Evolutionary conservation across 2,888 invertebrate genomes (phyloP), one percentile per base, ranked within the genome.

Genomic region (Antitype chi): DNA sequence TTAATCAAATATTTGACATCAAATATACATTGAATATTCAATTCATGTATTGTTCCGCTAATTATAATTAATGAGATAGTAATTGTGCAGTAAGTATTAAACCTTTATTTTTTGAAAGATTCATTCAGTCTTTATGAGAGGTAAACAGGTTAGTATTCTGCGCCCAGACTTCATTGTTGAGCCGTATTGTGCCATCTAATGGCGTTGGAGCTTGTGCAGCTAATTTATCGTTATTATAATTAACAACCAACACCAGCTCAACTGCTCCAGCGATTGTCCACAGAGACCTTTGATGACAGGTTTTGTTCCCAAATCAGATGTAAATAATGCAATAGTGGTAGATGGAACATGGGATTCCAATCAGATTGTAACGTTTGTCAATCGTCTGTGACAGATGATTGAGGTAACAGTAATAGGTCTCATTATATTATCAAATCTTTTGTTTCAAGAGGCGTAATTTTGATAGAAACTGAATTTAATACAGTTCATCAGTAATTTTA

Each of bases 201-300:
- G 57, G 80, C 49, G 49, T 69, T 70, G 11, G 55, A 71, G 55
- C 80, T 67, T 78, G 81, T 82, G 81, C 66, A 62, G 69, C 52
- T 85, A 88, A 85, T 87, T 86, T 74, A 85, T 88, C 82, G 78
- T 82, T 79, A 81, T 83, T 75, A 83, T 82, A 83, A 88, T 85
- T 83, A 80, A 80, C n/a, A n/a, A 75, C 74, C 52, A 78, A 70
- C 69, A 71, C 68, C 74, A 76, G 59, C 62, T 70, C 64, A 70
- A 70, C 72, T 47, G 80, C 60, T 74, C 70, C 49, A 80, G 63
- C 59, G 55, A 86, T 86, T 77, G 80, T 87, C 77, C 64, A 49
- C 69, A 52, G 70, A 73, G 63, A 69, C 28, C 73, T 55, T 72
- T 72, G 78, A 70, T 80, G 81, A 85, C 82, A 85, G 76, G 78